Percentiles rank a stretch among this genome's conserved stretches.
phyloP scores from a whole-genome alignment of 1,140 invertebrate genomes.

The Latrodectus geometricus region DNA sequence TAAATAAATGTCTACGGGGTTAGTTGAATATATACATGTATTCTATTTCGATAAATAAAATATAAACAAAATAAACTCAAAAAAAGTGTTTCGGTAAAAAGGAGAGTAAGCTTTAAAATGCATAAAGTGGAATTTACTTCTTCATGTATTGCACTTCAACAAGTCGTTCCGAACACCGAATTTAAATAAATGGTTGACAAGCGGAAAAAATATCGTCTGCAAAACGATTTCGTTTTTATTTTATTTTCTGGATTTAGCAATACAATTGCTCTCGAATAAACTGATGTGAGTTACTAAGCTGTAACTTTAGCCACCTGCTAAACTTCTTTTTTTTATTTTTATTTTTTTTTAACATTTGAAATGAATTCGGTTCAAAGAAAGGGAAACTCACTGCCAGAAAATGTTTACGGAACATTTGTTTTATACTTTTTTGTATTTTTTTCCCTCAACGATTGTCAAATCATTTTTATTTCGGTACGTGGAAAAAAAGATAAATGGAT shows the following conservation, averaged over 20 bases:
- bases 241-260: slow-evolving; percentile 34
- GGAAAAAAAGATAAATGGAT: slow-evolving; percentile 56
- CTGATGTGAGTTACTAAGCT: slow-evolving; percentile 35
- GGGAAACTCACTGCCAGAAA: slow-evolving; percentile 42
- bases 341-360: not conserved
- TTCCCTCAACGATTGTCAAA: slow-evolving; percentile 15
- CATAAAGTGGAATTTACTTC: slow-evolving; percentile 60
- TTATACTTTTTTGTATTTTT: slow-evolving; percentile 19
- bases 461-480: slow-evolving; percentile 37
- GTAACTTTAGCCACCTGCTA: slow-evolving; percentile 39
- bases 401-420: slow-evolving; percentile 56
- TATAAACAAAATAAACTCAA: slow-evolving; percentile 6
- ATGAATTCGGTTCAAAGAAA: not conserved
- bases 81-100: not conserved
- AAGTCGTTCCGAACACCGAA: slow-evolving; percentile 51
- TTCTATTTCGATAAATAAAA: slow-evolving; percentile 8
- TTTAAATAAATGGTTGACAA: slow-evolving; percentile 58
- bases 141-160: slow-evolving; percentile 53
- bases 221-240: slow-evolving; percentile 18
- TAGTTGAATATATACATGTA: slow-evolving; percentile 44
- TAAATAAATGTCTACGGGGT: slow-evolving; percentile 6
- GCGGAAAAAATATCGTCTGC: slow-evolving; percentile 51
- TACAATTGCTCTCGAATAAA: slow-evolving; percentile 55
- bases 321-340: slow-evolving; percentile 34
- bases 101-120: slow-evolving; percentile 53